phyloP scores from a whole-genome alignment of 2,113 vertebrate genomes.

The Archilochus colubris region DNA sequence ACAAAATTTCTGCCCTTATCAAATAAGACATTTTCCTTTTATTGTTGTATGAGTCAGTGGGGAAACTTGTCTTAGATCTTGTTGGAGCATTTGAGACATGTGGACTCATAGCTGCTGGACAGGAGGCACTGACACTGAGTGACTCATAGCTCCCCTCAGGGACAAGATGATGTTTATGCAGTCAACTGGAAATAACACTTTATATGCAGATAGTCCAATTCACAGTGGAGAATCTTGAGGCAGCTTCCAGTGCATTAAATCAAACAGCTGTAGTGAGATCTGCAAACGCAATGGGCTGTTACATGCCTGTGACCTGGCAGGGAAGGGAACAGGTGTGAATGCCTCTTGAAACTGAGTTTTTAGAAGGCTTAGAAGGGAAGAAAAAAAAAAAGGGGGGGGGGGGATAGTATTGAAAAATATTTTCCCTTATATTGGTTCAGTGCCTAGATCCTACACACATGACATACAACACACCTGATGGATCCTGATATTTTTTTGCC shows the following conservation, averaged over 20 bases:
- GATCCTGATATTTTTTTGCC: not conserved
- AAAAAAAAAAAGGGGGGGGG: too few species aligned
- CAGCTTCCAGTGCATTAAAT: not conserved
- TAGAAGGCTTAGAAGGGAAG: not conserved
- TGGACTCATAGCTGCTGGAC: not conserved
- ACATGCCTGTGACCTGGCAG: not conserved
- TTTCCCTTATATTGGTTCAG: not conserved
- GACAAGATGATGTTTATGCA: not conserved
- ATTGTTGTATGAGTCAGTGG: not conserved
- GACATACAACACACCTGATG: too few species aligned
- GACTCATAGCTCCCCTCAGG: not conserved
- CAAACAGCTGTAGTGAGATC: not conserved
- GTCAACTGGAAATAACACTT: not conserved
- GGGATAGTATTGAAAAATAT: not conserved
- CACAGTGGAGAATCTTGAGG: not conserved
- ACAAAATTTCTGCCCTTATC: not conserved
- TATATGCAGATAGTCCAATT: not conserved
- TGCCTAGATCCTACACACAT: not conserved
- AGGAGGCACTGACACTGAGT: not conserved
- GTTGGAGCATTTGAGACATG: not conserved
- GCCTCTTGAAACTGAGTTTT: not conserved
- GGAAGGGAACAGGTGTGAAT: not conserved
- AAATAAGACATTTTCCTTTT: not conserved
- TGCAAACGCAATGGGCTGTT: not conserved
- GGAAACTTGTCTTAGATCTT: not conserved